Base-by-base conservation (phyloP, 2,888 invertebrate species). In the Drosophila demipolita region DNA sequence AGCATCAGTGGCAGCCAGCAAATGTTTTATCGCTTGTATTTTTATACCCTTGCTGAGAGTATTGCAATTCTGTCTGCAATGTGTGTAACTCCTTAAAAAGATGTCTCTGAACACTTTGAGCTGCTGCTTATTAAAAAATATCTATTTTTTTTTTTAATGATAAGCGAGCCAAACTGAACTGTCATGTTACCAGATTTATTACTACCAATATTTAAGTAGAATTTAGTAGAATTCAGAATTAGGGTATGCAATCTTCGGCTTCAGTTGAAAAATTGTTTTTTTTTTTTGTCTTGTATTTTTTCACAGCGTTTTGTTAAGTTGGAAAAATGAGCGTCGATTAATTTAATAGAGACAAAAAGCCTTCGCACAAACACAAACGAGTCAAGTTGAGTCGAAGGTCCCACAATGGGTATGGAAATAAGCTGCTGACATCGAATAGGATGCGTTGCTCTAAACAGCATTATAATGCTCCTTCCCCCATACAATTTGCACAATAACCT, bases 311-410 rank as follows among this genome's bases (percentile, higher is more conserved):
- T 73, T 85, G 81, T 91, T 91, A 91, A 91, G 91, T 91, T 90
- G 90, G 91, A 91, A 91, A 91, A 91, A 91, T 91, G 84, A 83
- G 86, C 69, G 72, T 83, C 91, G 90, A 91, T 91, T 91, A 91
- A 91, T 91, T 91, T 91, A 86, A 87, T 90, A 91, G 91, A 91
- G 91, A 91, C 91, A 91, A 91, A 91, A 91, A 89, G 88, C 88
- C 86, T 87, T 83, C 68, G 71, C 71, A 77, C 62, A 70, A 79
- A 84, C 72, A 83, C 53, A 70, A 60, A 33, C 33, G 48, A 26
- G 38, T 29, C 26, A 26, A 45, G 55, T n/a, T 42, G 45, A 50
- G 33, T 60, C 52, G 45, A 50, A 76, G 38, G 63, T 62, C 54
- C 48, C 54, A 40, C 61, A 59, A 53, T 62, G 64, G 55, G 59